Evolutionary conservation across 92 coral and sea anemone genomes (phyloP), one percentile per base, ranked within the genome.

Genomic region (Parazoanthus atlanticus): DNA sequence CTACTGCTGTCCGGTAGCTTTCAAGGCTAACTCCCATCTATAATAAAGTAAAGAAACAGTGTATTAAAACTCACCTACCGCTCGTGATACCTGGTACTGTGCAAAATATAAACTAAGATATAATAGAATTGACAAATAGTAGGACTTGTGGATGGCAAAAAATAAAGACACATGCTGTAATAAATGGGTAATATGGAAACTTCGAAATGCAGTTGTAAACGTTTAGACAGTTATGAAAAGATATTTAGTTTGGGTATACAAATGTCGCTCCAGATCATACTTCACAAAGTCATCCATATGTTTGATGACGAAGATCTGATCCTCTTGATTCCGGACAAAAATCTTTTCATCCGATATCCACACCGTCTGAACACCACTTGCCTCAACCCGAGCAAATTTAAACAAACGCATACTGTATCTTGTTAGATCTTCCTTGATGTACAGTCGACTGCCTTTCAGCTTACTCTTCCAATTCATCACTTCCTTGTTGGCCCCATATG

Each of bases 21-120:
- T 89, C 72, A 28, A 89, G 58, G 64, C 91, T 89, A 89, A 82
- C 91, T 54, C 56, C 91, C 91, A 89, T 89, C 66, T 67, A n/a
- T 40, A 75, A 0, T 67, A 32, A 85, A 76, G 80, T 76, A 76
- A 76, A 21, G 43, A 76, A 16, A 76, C 80, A 6, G 80, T 76
- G 80, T 1, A 33, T 76, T 23, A 76, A 76, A 23, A 76, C 80
- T 16, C 56, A 76, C 56, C 80, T 76, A 56, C 47, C 36, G 80
- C 80, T 40, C 80, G 17, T 76, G 16, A 36, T 76, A 33, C 12
- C 80, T 10, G 16, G 80, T 76, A 17, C 30, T 76, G 80, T 76
- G 80, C 47, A 33, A 76, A 76, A 76, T 76, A 38, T 38, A 38
- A 76, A 76, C 31, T 76, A 12, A 76, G 80, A 5, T 76, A 33